Base-by-base conservation (phyloP, 2,888 invertebrate species). In the Folsomia candida region DNA sequence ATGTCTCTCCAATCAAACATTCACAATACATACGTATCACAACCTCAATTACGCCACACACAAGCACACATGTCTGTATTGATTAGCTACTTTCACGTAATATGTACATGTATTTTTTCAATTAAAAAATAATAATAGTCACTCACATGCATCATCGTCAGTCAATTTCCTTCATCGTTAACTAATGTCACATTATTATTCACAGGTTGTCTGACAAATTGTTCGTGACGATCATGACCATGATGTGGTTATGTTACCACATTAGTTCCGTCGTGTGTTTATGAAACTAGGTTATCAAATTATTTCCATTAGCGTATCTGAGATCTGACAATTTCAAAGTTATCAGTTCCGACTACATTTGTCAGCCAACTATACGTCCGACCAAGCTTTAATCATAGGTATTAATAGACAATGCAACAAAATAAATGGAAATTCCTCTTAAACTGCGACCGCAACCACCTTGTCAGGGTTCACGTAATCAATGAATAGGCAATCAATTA, bases 401-500 rank as follows among this genome's bases (percentile, higher is more conserved):
- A 37, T 37, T 37, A 37, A 14, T 37, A 37, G 37, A 37, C 14
- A 37, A 37, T 37, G 6, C 6, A 37, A 14, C 14, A 37, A 22
- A 54, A 47, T 47, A 47, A 47, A 20, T 18, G 54, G 54, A 54
- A 54, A 54, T 54, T 54, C 54, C 54, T 18, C 54, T 4, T 54
- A 6, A 54, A 54, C 22, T 37, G n/a, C n/a, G 18, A 47, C 18
- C 6, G 57, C 11, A 22, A 57, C 11, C 11, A 62, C n/a, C 11
- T 29, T 24, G 37, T 27, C 29, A 14, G 29, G 62, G 27, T 62
- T 62, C 29, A 62, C 20, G 24, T 51, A 64, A 51, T 51, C 63
- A 64, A 62, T n/a, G 27, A 62, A 47, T 47, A 14, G 24, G 25
- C 25, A 51, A 64, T 64, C 63, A 64, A 64, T 64, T 64, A 67